These are phyloP conservation scores for Athalia circularis DNA, from an alignment of 2,888 invertebrate species.

Conservation along the genomic window DNA sequence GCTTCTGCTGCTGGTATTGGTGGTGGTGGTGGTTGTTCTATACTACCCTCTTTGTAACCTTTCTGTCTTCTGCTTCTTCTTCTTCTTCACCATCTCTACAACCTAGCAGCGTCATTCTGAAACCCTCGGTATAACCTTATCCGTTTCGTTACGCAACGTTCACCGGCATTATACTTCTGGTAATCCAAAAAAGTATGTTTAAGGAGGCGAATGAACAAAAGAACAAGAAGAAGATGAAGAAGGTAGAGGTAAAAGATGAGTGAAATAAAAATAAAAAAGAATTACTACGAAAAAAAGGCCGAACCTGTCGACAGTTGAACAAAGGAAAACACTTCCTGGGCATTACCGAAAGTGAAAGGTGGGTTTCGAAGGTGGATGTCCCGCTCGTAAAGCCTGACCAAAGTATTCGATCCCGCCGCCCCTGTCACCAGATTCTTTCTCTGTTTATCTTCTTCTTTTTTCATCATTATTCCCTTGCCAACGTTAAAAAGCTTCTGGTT, in stretches of 20 bases:
- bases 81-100: slow-evolving; percentile 5
- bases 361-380: slow-evolving; percentile 1
- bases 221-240: not conserved
- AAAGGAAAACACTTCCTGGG: slow-evolving; percentile 4
- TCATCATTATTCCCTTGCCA: too few relatives aligned
- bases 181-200: not conserved
- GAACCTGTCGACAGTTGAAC: not conserved
- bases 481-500: too few relatives aligned
- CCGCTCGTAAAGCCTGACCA: not conserved
- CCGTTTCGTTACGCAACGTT: not conserved
- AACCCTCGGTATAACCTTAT: too few relatives aligned
- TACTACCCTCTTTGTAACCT: slow-evolving; percentile 17
- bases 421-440: not conserved
- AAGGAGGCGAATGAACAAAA: too few relatives aligned
- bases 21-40: slow-evolving; percentile 9
- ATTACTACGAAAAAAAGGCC: not conserved
- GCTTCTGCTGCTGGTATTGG: slow-evolving; percentile 21
- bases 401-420: not conserved
- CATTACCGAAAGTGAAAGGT: not conserved
- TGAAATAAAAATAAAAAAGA: slow-evolving; percentile 2
- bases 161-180: slow-evolving; percentile 4
- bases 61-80: not conserved
- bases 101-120: not conserved
- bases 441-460: not conserved
- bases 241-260: not conserved